Evolutionary conservation across 2,888 invertebrate genomes (phyloP).

Genomic region (Cerceris rybyensis): DNA sequence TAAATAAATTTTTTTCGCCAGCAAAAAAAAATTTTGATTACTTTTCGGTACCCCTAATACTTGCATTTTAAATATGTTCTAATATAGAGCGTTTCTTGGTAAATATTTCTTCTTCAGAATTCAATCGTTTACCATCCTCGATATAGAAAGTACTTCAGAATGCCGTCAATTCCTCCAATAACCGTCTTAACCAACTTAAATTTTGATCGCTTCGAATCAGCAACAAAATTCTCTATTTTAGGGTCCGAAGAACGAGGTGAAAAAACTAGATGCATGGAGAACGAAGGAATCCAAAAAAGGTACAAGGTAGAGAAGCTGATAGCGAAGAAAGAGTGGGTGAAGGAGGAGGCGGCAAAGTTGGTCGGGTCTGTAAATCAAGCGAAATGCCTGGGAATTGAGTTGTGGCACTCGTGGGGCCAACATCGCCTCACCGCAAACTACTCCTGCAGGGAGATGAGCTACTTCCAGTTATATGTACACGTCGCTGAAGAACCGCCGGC

Average conservation of each 20-base stretch:
- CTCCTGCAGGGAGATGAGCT: conserved; percentile 60
- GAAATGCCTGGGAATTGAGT: conserved; percentile 75
- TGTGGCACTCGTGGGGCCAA: conserved; percentile 73
- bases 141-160: too few relatives aligned
- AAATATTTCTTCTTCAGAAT: too few relatives aligned
- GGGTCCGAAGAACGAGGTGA: neutral
- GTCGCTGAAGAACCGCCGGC: conserved; percentile 43
- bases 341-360: conserved; percentile 57
- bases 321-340: conserved; percentile 43
- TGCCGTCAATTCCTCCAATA: too few relatives aligned
- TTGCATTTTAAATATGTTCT: too few relatives aligned
- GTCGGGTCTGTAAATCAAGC: conserved; percentile 72
- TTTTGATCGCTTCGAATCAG: too few relatives aligned
- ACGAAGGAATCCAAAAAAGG: conserved; percentile 16
- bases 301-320: conserved; percentile 2
- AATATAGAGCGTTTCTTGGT: too few relatives aligned
- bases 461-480: conserved; percentile 62
- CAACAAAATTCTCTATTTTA: too few relatives aligned
- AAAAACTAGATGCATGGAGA: neutral
- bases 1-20: too few relatives aligned
- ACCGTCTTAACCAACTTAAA: too few relatives aligned
- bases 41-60: too few relatives aligned
- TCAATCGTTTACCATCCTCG: too few relatives aligned
- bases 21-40: too few relatives aligned
- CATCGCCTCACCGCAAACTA: conserved; percentile 63